Evolutionary conservation across 1,140 invertebrate species (phyloP), one percentile per base, ranked within the genome.

Genomic region (Parasteatoda tepidariorum): DNA sequence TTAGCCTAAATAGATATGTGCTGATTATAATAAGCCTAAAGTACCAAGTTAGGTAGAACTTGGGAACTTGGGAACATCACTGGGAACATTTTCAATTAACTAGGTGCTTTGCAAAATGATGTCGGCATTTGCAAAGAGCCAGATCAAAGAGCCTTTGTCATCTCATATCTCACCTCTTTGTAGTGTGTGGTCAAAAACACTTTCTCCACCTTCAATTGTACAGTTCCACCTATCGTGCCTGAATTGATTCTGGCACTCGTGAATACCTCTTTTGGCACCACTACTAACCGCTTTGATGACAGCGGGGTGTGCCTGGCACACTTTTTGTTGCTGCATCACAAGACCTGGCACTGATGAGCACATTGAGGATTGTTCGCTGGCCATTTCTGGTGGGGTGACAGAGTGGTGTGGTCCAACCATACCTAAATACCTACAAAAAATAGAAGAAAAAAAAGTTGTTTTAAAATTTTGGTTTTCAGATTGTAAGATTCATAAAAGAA

Each of bases 221-320:
- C 92, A 92, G 87, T 92, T 92, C 92, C 92, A 92, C 33, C 91
- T 87, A 85, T 92, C 91, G 85, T 90, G 87, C 6, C 89, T 85
- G 86, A 92, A 93, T 86, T 92, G 92, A 71, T 89, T 87, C 85
- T 92, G 91, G 84, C 92, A 92, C 83, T 92, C 91, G 38, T 89
- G 86, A 34, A 92, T 90, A 1, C 91, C 92, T 41, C 90, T 86
- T 24, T 89, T 86, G 1, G 91, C 90, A 26, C 92, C 92, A 41
- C 91, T 88, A 4, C 90, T 89, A 24, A 92, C 89, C 18, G 88
- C 88, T 15, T 89, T 87, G 86, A 91, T 91, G 41, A 91, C 89
- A 85, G 91, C 89, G 15, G 90, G 92, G 87, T 91, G 89, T 26
- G 87, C 86, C 84, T 91, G 88, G 86, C 91, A 92, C 34, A 92